Conservation (phyloP, 1,140 invertebrate species). For the Tetramorium alpestre region DNA sequence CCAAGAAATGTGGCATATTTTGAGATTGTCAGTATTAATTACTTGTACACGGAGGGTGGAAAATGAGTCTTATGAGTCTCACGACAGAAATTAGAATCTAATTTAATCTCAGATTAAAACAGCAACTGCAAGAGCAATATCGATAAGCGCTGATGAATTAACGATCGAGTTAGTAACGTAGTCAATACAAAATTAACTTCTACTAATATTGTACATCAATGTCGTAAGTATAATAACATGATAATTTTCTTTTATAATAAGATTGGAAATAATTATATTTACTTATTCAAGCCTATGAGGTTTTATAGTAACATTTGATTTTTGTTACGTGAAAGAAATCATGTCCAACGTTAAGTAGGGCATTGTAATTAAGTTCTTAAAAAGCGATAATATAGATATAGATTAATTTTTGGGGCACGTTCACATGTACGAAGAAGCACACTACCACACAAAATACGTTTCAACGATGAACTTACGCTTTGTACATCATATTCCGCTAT, state of each 20-base stretch:
- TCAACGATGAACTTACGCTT: slow-evolving; percentile 66
- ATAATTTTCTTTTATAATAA: slow-evolving; percentile 4
- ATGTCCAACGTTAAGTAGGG: background rate
- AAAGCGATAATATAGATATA: slow-evolving; percentile 44
- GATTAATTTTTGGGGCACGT: slow-evolving; percentile 38
- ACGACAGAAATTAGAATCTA: slow-evolving; percentile 20
- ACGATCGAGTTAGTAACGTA: slow-evolving; percentile 35
- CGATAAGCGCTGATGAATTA: background rate
- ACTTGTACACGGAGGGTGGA: slow-evolving; percentile 16
- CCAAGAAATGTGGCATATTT: background rate
- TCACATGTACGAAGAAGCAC: slow-evolving; percentile 59
- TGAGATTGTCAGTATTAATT: slow-evolving; percentile 40
- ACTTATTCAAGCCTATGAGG: background rate
- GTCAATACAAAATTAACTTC: background rate
- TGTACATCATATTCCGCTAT: slow-evolving; percentile 49
- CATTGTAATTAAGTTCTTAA: slow-evolving; percentile 30
- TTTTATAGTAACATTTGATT: background rate
- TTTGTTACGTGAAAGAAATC: slow-evolving; percentile 23
- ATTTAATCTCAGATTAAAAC: slow-evolving; percentile 20
- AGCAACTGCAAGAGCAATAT: slow-evolving; percentile 18
- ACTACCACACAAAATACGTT: slow-evolving; percentile 69
- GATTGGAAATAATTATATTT: background rate
- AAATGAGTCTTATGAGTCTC: background rate
- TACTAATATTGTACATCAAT: background rate
- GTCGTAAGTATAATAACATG: background rate